Percentiles rank a stretch among this genome's conserved stretches.
These are phyloP conservation scores for Tamias sibiricus DNA, from an alignment of 2,113 vertebrate species.

Conservation along the genomic window DNA sequence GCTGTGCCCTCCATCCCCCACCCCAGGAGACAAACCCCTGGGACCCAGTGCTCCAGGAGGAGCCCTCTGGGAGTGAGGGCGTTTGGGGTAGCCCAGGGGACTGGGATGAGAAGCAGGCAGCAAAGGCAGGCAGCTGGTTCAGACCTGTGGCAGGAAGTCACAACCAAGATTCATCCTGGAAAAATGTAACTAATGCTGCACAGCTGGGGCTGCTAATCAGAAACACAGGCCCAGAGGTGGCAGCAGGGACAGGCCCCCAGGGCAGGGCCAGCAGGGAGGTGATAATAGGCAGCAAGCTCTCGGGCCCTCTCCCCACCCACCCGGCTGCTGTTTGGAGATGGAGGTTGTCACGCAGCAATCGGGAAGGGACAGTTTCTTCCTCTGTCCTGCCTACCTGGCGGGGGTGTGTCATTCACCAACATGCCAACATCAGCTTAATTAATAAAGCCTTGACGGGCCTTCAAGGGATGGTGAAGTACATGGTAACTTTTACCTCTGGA, in stretches of 20 bases:
- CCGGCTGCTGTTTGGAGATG: conserved; percentile 71
- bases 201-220: conserved; percentile 81
- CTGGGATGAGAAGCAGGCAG: conserved; percentile 59
- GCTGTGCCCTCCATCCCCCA: neutral
- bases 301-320: conserved; percentile 54
- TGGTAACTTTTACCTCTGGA: neutral
- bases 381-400: neutral
- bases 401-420: neutral
- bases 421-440: neutral
- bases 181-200: conserved; percentile 81
- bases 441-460: neutral
- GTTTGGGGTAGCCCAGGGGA: conserved; percentile 52
- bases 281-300: conserved; percentile 77
- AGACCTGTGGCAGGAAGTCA: conserved; percentile 81
- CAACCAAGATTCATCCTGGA: conserved; percentile 83
- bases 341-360: neutral
- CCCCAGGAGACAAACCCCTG: neutral
- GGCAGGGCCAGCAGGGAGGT: conserved; percentile 73
- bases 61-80: conserved; percentile 9
- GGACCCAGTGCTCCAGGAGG: neutral
- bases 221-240: conserved; percentile 82
- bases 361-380: neutral
- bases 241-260: conserved; percentile 75
- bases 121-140: conserved; percentile 74
- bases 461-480: neutral